These are phyloP conservation scores for Zoanthus gigantus DNA, from an alignment of 92 coral and sea anemone species.

Conservation along the genomic window DNA sequence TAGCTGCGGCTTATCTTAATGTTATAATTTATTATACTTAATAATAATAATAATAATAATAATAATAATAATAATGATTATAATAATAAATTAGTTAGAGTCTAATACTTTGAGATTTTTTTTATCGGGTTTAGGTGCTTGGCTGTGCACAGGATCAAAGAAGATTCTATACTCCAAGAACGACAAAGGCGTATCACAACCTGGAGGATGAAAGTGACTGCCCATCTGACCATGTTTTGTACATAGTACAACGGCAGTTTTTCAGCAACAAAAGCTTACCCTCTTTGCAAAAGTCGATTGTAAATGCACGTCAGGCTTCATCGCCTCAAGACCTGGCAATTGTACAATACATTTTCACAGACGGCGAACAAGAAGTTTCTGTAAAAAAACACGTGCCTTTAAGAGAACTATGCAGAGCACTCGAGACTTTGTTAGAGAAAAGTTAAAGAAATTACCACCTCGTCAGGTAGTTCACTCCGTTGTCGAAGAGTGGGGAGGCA, in stretches of 20 bases:
- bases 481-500: conserved; percentile 57
- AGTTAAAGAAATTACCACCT: conserved; percentile 22
- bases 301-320: conserved; percentile 32
- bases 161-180: conserved; percentile 36
- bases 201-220: conserved; percentile 19
- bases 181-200: conserved; percentile 37
- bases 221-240: conserved; percentile 15
- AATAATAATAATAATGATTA: too few relatives aligned
- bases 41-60: too few relatives aligned
- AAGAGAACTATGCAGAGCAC: conserved; percentile 63
- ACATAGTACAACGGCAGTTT: conserved; percentile 55
- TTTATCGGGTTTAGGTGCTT: conserved; percentile 67
- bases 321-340: conserved; percentile 50
- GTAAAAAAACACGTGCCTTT: conserved; percentile 53
- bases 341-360: conserved; percentile 55
- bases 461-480: conserved; percentile 53
- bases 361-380: conserved; percentile 61
- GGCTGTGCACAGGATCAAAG: conserved; percentile 66
- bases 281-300: conserved; percentile 57
- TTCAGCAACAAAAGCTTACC: conserved; percentile 62
- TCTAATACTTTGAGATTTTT: too few relatives aligned
- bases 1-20: too few relatives aligned
- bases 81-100: too few relatives aligned
- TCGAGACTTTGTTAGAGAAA: conserved; percentile 48
- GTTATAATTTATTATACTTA: too few relatives aligned